Evolutionary conservation across 2,888 invertebrate species (phyloP).

Genomic region (Macrophya alboannulata): DNA sequence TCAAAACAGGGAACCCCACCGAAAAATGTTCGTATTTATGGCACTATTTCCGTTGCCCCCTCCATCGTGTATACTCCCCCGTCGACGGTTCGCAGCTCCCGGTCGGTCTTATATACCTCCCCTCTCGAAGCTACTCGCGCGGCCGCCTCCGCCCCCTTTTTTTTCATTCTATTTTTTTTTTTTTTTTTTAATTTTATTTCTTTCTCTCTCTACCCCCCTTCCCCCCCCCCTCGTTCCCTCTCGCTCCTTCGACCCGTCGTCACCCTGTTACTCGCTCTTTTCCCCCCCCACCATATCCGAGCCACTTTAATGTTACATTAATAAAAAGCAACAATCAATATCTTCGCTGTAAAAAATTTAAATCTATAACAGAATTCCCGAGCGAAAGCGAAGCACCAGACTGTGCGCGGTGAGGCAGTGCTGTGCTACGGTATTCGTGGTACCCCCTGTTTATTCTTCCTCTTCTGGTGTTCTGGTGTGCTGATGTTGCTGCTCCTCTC

Average conservation of each 20-base stretch:
- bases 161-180: not conserved
- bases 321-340: conserved; percentile 80
- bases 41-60: conserved; percentile 73
- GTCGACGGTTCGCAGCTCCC: conserved; percentile 23
- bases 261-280: conserved; percentile 47
- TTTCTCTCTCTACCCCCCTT: conserved; percentile 61
- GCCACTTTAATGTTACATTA: conserved; percentile 79
- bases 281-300: conserved; percentile 63
- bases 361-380: conserved; percentile 78
- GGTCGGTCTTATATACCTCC: conserved; percentile 54
- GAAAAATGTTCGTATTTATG: conserved; percentile 78
- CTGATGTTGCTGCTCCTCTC: not conserved
- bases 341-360: conserved; percentile 78
- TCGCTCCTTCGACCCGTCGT: conserved; percentile 60
- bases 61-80: conserved; percentile 43
- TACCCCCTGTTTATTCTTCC: not conserved
- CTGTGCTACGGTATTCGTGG: conserved; percentile 21
- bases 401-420: conserved; percentile 34
- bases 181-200: conserved; percentile 55
- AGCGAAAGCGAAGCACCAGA: conserved; percentile 67
- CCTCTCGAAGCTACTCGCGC: conserved; percentile 53
- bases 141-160: conserved; percentile 57
- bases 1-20: conserved; percentile 76
- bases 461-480: not conserved
- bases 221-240: conserved; percentile 59